Evolutionary conservation across 1,140 invertebrate genomes (phyloP).

Genomic region (Lucilia cuprina): DNA sequence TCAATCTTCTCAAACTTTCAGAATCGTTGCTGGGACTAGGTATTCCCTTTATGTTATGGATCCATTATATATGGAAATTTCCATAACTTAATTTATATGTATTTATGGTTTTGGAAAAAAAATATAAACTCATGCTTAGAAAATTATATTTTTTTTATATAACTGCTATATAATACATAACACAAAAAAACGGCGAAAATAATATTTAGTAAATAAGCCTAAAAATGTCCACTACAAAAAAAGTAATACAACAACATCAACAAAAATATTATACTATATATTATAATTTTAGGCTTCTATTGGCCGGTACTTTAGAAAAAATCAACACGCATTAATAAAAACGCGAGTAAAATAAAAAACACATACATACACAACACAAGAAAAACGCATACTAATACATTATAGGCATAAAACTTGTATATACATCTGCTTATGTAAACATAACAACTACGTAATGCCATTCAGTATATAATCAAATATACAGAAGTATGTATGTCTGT

Average conservation of each 20-base stretch:
- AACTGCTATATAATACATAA: background rate
- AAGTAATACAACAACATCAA: background rate
- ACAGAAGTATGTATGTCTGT: background rate
- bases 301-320: background rate
- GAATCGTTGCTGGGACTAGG: too few relatives aligned
- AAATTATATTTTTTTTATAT: background rate
- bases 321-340: background rate
- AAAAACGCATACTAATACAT: too few relatives aligned
- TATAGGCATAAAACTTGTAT: too few relatives aligned
- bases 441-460: too few relatives aligned
- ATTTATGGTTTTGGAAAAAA: background rate
- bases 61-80: background rate
- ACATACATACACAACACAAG: background rate
- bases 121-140: background rate
- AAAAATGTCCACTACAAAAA: background rate
- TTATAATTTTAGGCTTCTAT: background rate
- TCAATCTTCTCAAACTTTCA: too few relatives aligned
- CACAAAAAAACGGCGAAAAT: background rate
- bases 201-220: constrained; percentile 8
- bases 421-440: too few relatives aligned
- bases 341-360: background rate
- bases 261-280: constrained; percentile 13
- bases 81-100: background rate
- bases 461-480: too few relatives aligned
- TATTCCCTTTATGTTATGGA: too few relatives aligned